Base-by-base conservation (phyloP, 2,797 vertebrate species). In the Onychomys torridus region DNA sequence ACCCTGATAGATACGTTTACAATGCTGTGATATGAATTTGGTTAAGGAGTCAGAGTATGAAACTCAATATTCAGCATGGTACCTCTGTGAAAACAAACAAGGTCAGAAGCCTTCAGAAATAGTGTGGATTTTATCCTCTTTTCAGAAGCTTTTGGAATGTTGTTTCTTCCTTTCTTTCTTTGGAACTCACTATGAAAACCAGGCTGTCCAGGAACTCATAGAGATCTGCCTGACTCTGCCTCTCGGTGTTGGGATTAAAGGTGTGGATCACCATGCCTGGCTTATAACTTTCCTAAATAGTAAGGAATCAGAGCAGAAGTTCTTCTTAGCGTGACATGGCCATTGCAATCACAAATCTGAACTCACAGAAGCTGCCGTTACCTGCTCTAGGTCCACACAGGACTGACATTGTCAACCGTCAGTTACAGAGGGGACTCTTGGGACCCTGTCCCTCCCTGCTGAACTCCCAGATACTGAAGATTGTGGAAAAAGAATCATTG, bases 221-320 rank as follows among this genome's bases (percentile, higher is more conserved):
- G 37, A 83, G 27, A 32, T 43, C 37, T 63, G 40, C 81, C 61
- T 12, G 9, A 65, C 37, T 37, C 23, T 19, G 25, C 37, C 37
- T 61, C 37, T 27, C 14, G 16, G 4, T 29, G 8, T 43, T 61
- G 37, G 37, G 8, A 82, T 29, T 61, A 82, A 82, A 57, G 79
- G 0, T 32, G 5, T 25, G 14, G 9, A 14, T 83, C 27, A 32
- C 27, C 81, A 65, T 11, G 8, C 27, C 81, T 43, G 40, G 16
- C 40, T 84, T 46, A 21, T 27, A 19, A 55, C 84, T 83, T 94
- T 90, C 84, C 84, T 93, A 87, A 71, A 86, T 63, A 86, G 27
- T 91, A 43, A 78, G 23, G 37, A 94, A 43, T 93, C 11, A 29
- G 34, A 63, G 49, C 23, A n/a, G 65, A 85, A 2, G 11, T 49